These are phyloP conservation scores for Drosophila neutralis DNA, from an alignment of 2,888 invertebrate genomes.

Conservation along the genomic window DNA sequence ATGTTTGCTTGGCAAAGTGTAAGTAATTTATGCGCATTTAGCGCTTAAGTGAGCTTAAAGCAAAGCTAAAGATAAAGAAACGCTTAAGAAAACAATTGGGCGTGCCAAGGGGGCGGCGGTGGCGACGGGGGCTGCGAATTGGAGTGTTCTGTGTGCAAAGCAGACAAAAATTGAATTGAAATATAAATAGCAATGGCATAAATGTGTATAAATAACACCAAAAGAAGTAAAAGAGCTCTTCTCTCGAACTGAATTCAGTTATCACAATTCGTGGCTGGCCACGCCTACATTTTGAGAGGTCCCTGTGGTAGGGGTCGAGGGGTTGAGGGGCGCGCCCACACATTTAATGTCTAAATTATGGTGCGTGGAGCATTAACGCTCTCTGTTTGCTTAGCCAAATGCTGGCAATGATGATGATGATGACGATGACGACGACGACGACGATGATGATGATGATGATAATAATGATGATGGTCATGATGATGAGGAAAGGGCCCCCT, in stretches of 20 bases:
- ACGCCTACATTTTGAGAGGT: conserved; percentile 22
- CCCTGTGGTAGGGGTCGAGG: conserved; percentile 17
- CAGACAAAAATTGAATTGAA: conserved; percentile 16
- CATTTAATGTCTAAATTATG: conserved; percentile 74
- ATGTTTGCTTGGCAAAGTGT: conserved; percentile 78
- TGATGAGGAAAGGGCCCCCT: neutral
- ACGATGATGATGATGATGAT: neutral
- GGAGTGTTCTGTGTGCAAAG: conserved; percentile 1
- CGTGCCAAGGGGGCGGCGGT: conserved; percentile 5
- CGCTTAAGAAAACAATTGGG: conserved; percentile 56
- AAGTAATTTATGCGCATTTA: conserved; percentile 80
- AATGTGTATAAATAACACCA: conserved; percentile 7
- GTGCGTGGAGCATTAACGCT: conserved; percentile 42
- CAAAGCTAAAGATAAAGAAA: conserved; percentile 65
- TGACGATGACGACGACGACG: neutral
- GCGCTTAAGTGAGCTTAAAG: conserved; percentile 77
- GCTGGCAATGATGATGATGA: conserved; percentile 15
- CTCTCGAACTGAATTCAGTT: neutral
- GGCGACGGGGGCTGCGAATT: neutral
- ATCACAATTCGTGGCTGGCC: conserved; percentile 4
- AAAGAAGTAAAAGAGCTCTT: neutral
- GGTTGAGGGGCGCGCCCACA: conserved; percentile 19
- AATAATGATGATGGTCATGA: neutral
- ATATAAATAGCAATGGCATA: conserved; percentile 7
- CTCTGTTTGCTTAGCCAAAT: conserved; percentile 57